A percentile compares a stretch with the other conserved stretches of the same genome.
phyloP scores from a whole-genome alignment of 2,888 invertebrate species.

The Torymus texanus region DNA sequence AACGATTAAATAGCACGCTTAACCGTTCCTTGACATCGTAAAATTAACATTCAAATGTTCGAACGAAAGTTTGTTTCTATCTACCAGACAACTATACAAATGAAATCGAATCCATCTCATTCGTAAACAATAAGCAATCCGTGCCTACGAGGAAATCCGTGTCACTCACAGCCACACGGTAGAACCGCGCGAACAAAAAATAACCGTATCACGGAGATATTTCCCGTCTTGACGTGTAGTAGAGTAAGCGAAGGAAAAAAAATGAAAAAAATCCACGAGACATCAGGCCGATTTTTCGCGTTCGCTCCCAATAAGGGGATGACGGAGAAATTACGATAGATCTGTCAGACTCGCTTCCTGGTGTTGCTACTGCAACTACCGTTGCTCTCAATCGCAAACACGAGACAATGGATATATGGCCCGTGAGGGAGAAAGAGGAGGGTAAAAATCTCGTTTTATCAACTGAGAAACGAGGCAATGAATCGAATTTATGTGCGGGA shows the following conservation, averaged over 20 bases:
- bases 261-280: neutral
- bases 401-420: constrained; percentile 4
- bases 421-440: neutral
- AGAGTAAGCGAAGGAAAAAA: neutral
- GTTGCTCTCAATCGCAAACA: constrained; percentile 16
- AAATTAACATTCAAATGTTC: no score
- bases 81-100: no score
- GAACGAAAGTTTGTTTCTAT: no score
- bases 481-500: neutral
- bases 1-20: no score
- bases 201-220: neutral
- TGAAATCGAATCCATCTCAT: no score
- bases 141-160: no score
- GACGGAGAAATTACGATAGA: constrained; percentile 3
- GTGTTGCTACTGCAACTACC: no score
- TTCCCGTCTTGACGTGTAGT: neutral
- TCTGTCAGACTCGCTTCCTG: neutral
- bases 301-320: neutral
- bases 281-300: neutral
- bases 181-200: neutral
- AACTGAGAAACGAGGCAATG: constrained; percentile 9
- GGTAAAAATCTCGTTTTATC: constrained; percentile 10
- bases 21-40: no score
- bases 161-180: no score
- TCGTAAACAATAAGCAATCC: no score